Base-by-base conservation (phyloP, 2,888 invertebrate genomes). In the Nycteola revayana region DNA sequence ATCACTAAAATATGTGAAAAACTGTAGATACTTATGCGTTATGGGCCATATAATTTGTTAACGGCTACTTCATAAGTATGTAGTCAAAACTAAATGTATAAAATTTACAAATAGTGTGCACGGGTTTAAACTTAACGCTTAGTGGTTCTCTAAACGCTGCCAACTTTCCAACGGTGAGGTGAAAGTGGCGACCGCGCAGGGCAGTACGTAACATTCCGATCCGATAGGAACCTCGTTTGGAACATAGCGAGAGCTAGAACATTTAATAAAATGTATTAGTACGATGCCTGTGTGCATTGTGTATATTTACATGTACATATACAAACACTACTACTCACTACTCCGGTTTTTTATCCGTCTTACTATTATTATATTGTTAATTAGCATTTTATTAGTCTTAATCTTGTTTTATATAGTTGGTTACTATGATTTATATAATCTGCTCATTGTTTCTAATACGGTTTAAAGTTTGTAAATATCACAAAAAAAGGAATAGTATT, bases 91-190 rank as follows among this genome's bases (percentile, higher is more conserved):
- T n/a, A n/a, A n/a, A n/a, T n/a, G n/a, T n/a, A n/a, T n/a, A n/a
- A 29, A 36, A 35, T 31, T 10, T 28, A 40, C 34, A 44, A 28
- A 49, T 45, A 39, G 35, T 44, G 42, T 37, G 41, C 50, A 49
- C 42, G 54, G 49, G 50, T 59, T 70, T 66, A 63, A 69, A 65
- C 14, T 71, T 68, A 73, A 73, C 65, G 73, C 66, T 60, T 66
- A 65, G 67, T 69, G 62, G 65, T 67, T 78, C 80, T 83, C 80
- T 84, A 81, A 79, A 75, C 72, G 73, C 71, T 70, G 71, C 70
- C 75, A 69, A 80, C 86, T 86, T 86, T 86, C 86, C 71, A 83
- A 74, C 72, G 68, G 72, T 64, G 63, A 59, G 84, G 86, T 77
- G 87, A 86, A 86, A 87, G 86, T 86, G 70, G 72, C 73, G 70